Evolutionary conservation across 2,797 vertebrate species (phyloP).

Genomic region (Antennarius maculatus): DNA sequence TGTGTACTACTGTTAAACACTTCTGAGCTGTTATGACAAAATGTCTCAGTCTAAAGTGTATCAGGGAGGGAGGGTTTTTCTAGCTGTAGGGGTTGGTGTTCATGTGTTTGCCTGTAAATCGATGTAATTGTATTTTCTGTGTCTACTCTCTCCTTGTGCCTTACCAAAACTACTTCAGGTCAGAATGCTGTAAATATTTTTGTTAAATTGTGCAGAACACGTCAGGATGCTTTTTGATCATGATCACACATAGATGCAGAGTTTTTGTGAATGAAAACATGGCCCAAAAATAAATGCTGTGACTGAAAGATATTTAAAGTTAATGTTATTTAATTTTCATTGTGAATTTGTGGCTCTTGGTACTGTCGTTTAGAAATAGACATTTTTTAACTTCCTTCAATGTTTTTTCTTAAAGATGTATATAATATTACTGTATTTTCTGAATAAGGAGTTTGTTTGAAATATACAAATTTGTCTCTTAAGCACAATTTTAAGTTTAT

Average conservation of each 20-base stretch:
- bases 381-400: slow-evolving; percentile 71
- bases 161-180: slow-evolving; percentile 96
- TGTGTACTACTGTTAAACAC: slow-evolving; percentile 85
- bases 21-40: slow-evolving; percentile 77
- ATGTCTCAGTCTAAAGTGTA: slow-evolving; percentile 79
- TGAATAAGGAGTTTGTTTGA: slow-evolving; percentile 80
- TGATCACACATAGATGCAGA: slow-evolving; percentile 75
- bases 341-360: slow-evolving; percentile 84
- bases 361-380: slow-evolving; percentile 83
- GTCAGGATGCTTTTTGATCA: slow-evolving; percentile 78
- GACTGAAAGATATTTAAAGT: slow-evolving; percentile 86
- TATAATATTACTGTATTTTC: slow-evolving; percentile 86
- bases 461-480: slow-evolving; percentile 79
- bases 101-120: slow-evolving; percentile 79
- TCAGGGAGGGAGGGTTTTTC: slow-evolving; percentile 82
- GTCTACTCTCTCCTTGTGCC: slow-evolving; percentile 92
- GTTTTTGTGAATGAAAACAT: slow-evolving; percentile 74
- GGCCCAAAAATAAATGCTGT: slow-evolving; percentile 88
- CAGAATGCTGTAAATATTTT: slow-evolving; percentile 90
- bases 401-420: slow-evolving; percentile 79
- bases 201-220: slow-evolving; percentile 81
- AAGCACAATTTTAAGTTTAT: slow-evolving; percentile 86
- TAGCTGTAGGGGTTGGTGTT: slow-evolving; percentile 82
- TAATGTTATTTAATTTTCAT: slow-evolving; percentile 87
- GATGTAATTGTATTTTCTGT: slow-evolving; percentile 66